Evolutionary conservation across 2,888 invertebrate species (phyloP).

Genomic region (Coleophora deauratella): DNA sequence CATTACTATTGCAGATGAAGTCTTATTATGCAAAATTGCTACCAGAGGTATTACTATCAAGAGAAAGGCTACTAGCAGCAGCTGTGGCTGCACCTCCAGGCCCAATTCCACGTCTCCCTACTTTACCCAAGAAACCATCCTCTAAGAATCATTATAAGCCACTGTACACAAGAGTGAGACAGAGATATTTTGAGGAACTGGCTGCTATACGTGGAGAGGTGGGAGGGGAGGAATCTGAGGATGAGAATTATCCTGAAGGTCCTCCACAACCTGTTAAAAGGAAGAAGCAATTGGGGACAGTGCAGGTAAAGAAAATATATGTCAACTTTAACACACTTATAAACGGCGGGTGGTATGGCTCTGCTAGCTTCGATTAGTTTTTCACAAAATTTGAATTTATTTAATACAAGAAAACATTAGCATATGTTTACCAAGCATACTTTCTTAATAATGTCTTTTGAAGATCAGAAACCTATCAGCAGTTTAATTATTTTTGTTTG

Average conservation of each 20-base stretch:
- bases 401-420: too few relatives aligned
- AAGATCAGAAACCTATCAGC: too few relatives aligned
- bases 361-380: too few relatives aligned
- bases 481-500: too few relatives aligned
- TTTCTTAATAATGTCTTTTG: too few relatives aligned
- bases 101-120: constrained; percentile 54
- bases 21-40: constrained; percentile 75
- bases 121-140: constrained; percentile 45
- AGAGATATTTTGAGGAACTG: constrained; percentile 78
- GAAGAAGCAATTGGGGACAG: constrained; percentile 63
- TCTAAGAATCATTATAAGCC: constrained; percentile 62
- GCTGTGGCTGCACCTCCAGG: constrained; percentile 80
- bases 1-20: constrained; percentile 44
- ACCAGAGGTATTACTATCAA: constrained; percentile 82
- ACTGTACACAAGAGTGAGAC: constrained; percentile 69
- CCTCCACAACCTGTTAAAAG: constrained; percentile 76
- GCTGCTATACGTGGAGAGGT: constrained; percentile 78
- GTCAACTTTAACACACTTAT: too few relatives aligned
- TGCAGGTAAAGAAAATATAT: constrained; percentile 31
- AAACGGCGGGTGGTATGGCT: too few relatives aligned
- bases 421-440: too few relatives aligned
- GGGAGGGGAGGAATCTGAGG: constrained; percentile 83
- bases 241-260: constrained; percentile 85
- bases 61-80: constrained; percentile 80
- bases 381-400: too few relatives aligned